Conservation (phyloP, 2,888 invertebrate genomes). For the Xestia rhomboidea region DNA sequence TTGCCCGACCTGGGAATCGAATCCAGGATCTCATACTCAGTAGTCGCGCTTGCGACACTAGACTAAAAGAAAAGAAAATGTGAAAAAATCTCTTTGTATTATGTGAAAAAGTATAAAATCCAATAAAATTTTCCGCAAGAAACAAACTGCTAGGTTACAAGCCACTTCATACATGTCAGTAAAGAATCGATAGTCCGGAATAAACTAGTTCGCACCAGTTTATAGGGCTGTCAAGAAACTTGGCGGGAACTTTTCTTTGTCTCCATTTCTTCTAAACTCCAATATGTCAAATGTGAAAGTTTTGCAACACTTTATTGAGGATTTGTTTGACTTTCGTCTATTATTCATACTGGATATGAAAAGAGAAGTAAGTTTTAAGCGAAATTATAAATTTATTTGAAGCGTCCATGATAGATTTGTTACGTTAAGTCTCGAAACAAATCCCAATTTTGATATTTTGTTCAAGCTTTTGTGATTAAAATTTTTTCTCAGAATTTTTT, state of each 20-base stretch:
- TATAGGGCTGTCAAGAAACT: constrained; percentile 59
- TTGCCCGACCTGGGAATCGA: no score
- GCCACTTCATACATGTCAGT: constrained; percentile 50
- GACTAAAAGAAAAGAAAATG: no score
- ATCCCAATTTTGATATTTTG: background rate
- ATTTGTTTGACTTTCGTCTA: constrained; percentile 48
- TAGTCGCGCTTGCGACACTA: no score
- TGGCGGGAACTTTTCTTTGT: constrained; percentile 56
- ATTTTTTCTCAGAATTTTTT: background rate
- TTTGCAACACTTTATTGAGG: constrained; percentile 55
- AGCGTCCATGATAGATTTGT: constrained; percentile 10
- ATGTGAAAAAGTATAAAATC: background rate
- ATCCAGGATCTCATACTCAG: no score
- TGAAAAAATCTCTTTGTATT: no score
- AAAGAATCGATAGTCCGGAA: constrained; percentile 56
- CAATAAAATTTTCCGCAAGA: constrained; percentile 10
- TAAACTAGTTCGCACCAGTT: constrained; percentile 65
- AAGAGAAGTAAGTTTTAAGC: constrained; percentile 24
- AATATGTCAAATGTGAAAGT: constrained; percentile 68
- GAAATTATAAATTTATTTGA: constrained; percentile 34
- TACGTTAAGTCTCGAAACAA: background rate
- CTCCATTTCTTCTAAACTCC: constrained; percentile 62
- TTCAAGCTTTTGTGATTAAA: background rate
- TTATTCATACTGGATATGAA: constrained; percentile 48
- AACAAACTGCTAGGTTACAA: constrained; percentile 30